These are phyloP conservation scores for Chrysolina haemoptera DNA, from an alignment of 2,888 invertebrate species.

Conservation along the genomic window DNA sequence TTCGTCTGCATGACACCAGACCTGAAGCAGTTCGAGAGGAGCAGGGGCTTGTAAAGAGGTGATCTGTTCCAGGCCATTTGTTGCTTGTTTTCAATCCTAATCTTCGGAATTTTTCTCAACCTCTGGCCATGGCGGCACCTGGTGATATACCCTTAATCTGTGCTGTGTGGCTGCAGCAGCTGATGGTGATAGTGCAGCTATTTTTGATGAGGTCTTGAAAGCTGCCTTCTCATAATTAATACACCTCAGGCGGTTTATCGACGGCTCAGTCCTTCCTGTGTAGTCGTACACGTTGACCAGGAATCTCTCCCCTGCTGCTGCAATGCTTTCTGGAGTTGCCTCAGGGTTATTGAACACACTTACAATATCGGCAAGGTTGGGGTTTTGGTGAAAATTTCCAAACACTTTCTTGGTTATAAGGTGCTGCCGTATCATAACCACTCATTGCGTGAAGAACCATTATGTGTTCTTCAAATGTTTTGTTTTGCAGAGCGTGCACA, in stretches of 20 bases:
- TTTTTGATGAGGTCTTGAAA: not conserved
- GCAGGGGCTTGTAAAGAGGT: not conserved
- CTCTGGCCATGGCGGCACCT: not conserved
- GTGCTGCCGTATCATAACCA: not conserved
- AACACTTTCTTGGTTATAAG: not conserved
- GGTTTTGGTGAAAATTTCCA: not conserved
- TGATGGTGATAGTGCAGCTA: not conserved
- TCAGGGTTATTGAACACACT: slow-evolving; percentile 19
- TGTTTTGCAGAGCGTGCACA: not conserved
- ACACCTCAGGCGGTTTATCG: not conserved
- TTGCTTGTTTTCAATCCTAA: too few relatives aligned
- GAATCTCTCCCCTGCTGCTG: slow-evolving; percentile 11
- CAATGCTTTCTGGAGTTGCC: slow-evolving; percentile 18
- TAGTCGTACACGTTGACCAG: slow-evolving; percentile 8
- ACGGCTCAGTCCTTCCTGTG: not conserved
- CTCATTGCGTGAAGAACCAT: not conserved
- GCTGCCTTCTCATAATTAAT: not conserved
- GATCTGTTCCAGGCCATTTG: not conserved
- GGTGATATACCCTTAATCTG: not conserved
- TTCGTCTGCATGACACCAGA: too few relatives aligned
- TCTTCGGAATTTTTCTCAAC: not conserved
- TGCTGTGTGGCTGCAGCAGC: not conserved
- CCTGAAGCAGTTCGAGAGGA: not conserved
- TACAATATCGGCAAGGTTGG: slow-evolving; percentile 9
- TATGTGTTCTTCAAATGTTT: not conserved